Percentiles rank a stretch among this genome's conserved stretches.
Conservation (phyloP, 2,888 invertebrate genomes). For the Synergus itoensis region DNA sequence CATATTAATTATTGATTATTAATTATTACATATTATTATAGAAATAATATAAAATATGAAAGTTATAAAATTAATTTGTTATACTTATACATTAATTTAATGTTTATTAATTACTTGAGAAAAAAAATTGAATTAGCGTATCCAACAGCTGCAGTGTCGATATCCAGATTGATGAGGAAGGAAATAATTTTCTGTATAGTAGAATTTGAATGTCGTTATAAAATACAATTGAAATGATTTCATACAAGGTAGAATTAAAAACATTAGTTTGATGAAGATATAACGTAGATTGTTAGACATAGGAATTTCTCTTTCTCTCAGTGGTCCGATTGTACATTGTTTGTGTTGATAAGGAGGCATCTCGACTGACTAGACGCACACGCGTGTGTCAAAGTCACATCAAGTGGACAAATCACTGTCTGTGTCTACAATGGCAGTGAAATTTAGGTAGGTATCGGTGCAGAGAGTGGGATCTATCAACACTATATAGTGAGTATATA, state of each 20-base stretch:
- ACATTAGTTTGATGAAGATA: not conserved
- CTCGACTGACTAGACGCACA: slow-evolving; percentile 47
- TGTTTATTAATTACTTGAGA: no score
- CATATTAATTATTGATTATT: no score
- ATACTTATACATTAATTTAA: no score
- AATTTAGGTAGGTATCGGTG: slow-evolving; percentile 57
- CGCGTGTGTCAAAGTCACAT: slow-evolving; percentile 61
- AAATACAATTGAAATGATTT: not conserved
- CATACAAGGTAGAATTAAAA: not conserved
- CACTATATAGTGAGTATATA: slow-evolving; percentile 46
- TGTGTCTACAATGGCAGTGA: slow-evolving; percentile 58
- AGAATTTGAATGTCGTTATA: no score
- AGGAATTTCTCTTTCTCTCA: not conserved
- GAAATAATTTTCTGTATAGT: no score
- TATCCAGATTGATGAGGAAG: no score
- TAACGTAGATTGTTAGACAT: not conserved
- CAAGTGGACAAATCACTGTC: slow-evolving; percentile 59
- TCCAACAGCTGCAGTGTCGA: no score
- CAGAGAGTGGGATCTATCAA: slow-evolving; percentile 43
- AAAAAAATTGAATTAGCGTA: no score
- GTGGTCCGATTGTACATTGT: slow-evolving; percentile 5
- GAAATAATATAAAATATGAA: no score
- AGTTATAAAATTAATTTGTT: no score
- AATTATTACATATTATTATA: no score
- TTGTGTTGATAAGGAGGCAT: slow-evolving; percentile 16